phyloP scores from a whole-genome alignment of 1,140 invertebrate species.

The Bombus sibiricus region DNA sequence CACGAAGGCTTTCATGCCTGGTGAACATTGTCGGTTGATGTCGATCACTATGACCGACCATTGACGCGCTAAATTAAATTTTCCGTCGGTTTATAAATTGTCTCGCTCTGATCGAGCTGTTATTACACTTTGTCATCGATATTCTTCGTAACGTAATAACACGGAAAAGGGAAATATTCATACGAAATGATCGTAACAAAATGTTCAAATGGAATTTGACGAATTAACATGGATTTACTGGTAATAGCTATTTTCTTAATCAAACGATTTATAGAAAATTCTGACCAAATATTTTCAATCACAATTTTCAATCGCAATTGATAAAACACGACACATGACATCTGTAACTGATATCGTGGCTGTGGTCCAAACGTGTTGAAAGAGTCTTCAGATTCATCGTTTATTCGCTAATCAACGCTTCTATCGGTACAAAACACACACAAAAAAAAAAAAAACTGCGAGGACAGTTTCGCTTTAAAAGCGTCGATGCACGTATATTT shows the following conservation, averaged over 20 bases:
- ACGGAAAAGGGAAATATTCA: not conserved
- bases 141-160: not conserved
- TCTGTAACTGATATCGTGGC: not conserved
- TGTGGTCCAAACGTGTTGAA: not conserved
- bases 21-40: not conserved
- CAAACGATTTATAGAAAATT: too few relatives aligned
- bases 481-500: constrained; percentile 10
- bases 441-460: not conserved
- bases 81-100: constrained; percentile 1
- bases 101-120: not conserved
- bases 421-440: not conserved
- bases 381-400: not conserved
- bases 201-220: too few relatives aligned
- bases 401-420: not conserved
- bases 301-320: not conserved
- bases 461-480: not conserved
- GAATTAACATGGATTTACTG: too few relatives aligned
- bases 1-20: constrained; percentile 13
- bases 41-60: not conserved
- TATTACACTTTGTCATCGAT: not conserved
- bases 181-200: not conserved
- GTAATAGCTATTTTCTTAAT: too few relatives aligned
- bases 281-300: too few relatives aligned
- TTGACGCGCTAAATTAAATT: constrained; percentile 27
- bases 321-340: not conserved